Evolutionary conservation across 2,113 vertebrate genomes (phyloP).

Genomic region (Brachypteracias leptosomus): DNA sequence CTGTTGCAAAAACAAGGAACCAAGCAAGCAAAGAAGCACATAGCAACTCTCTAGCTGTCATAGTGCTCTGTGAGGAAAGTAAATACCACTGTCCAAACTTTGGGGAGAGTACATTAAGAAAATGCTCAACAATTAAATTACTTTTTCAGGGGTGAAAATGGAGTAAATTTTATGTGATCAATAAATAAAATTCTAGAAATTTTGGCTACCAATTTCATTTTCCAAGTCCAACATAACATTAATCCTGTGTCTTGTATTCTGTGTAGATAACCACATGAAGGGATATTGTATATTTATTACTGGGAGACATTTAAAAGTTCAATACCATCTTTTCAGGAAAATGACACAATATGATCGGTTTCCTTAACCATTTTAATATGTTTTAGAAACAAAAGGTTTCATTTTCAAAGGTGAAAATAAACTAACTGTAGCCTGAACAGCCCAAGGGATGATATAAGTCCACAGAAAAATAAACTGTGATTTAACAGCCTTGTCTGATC

Average conservation of each 20-base stretch:
- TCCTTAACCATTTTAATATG: not conserved
- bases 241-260: not conserved
- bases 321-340: not conserved
- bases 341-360: not conserved
- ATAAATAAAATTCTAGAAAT: not conserved
- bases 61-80: not conserved
- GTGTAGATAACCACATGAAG: not conserved
- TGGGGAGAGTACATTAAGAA: not conserved
- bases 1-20: not conserved
- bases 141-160: not conserved
- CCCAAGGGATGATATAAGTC: not conserved
- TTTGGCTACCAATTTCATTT: not conserved
- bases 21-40: not conserved
- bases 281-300: not conserved
- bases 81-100: not conserved
- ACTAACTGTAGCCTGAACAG: not conserved
- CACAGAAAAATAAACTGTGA: slow-evolving; percentile 38
- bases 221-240: not conserved
- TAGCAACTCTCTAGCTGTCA: not conserved
- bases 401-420: slow-evolving; percentile 22
- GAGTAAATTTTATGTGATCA: not conserved
- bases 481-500: slow-evolving; percentile 36
- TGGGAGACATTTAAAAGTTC: not conserved
- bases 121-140: not conserved
- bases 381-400: not conserved